A percentile compares a stretch with the other conserved stretches of the same genome.
These are phyloP conservation scores for Venturia canescens DNA, from an alignment of 1,140 invertebrate genomes.

Conservation along the genomic window DNA sequence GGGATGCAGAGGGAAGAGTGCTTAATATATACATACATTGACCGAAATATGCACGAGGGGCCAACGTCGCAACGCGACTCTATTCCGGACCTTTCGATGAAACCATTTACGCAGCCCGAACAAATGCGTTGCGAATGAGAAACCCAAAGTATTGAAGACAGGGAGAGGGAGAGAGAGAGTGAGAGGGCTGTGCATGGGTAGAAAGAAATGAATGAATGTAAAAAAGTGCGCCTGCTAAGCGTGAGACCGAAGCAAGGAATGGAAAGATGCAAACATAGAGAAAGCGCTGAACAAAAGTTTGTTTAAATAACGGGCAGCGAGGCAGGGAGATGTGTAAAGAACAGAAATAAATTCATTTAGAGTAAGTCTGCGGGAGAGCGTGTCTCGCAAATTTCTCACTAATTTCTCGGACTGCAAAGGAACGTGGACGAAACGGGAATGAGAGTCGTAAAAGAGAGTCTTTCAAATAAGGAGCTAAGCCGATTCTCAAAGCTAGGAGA, in stretches of 20 bases:
- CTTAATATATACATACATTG: not conserved
- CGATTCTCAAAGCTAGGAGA: constrained; percentile 38
- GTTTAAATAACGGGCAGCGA: not conserved
- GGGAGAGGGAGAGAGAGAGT: not conserved
- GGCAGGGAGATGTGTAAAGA: not conserved
- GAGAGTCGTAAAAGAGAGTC: constrained; percentile 59
- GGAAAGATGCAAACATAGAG: not conserved
- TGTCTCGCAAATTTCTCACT: not conserved
- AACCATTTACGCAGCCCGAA: constrained; percentile 57
- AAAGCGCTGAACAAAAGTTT: not conserved
- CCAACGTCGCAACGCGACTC: not conserved
- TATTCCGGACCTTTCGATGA: not conserved
- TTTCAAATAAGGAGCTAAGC: constrained; percentile 61
- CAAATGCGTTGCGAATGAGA: constrained; percentile 40
- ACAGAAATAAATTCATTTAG: not conserved
- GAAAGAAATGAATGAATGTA: not conserved
- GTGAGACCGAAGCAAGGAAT: too few relatives aligned
- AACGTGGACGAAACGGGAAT: constrained; percentile 20
- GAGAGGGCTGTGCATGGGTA: too few relatives aligned
- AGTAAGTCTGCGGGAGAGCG: not conserved
- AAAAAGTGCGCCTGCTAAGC: not conserved
- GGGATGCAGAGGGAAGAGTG: not conserved
- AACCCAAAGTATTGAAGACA: not conserved
- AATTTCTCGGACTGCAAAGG: not conserved
- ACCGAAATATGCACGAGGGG: constrained; percentile 25